Evolutionary conservation across 2,797 vertebrate genomes (phyloP), one percentile per base, ranked within the genome.

Genomic region (Squalus acanthias): DNA sequence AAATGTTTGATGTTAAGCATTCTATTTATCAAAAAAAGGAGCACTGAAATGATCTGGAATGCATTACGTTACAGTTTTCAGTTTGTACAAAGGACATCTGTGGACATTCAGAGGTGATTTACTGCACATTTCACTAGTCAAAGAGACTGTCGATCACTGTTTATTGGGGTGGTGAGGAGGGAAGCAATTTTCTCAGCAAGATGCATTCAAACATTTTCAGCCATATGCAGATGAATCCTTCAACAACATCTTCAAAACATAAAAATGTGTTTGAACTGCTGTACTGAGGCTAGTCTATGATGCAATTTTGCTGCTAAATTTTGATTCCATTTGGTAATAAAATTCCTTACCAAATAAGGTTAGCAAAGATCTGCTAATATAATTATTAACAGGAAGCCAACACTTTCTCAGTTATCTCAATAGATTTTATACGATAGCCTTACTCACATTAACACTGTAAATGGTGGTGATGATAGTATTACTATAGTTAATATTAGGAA

Each of bases 61-160:
- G 92, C 95, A 96, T 97, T 97, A 97, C 95, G 96, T 46, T 97
- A 91, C 96, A 96, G 57, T 96, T 97, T 97, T 76, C 92, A 63
- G 53, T 96, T 96, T 97, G 96, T 96, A 96, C 91, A 96, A 5
- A 96, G 96, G 96, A 96, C 97, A 96, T 92, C 96, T 97, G 97
- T 97, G 97, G 97, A 97, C 97, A 96, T 95, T 97, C 96, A 96
- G 97, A 96, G 96, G 96, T 96, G 96, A 96, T 97, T 97, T 97
- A 96, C 94, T 96, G 96, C 96, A 97, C 95, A 96, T 97, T 97
- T 97, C 97, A 96, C 70, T 96, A 96, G 96, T 96, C 96, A 96
- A 96, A 96, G 96, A 97, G 96, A 82, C 63, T 95, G 97, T 95
- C 96, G 96, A 96, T 97, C 96, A 96, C 94, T 76, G 79, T 39